Evolutionary conservation across 1,140 invertebrate species (phyloP).

Genomic region (Melitaea cinxia): DNA sequence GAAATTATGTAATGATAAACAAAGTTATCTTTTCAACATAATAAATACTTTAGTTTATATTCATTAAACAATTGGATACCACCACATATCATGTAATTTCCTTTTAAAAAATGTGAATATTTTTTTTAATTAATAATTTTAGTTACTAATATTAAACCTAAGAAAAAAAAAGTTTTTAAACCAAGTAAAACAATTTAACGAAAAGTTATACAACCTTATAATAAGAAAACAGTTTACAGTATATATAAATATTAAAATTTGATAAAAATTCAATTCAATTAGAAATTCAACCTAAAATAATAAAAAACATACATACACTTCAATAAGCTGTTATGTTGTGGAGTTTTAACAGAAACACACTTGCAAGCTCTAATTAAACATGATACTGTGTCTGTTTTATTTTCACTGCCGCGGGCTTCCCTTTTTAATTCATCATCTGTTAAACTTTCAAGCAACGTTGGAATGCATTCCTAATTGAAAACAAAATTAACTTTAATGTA

Average conservation of each 20-base stretch:
- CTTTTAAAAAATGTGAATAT: too few relatives aligned
- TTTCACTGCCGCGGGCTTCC: constrained; percentile 96
- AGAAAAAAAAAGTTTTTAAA: too few relatives aligned
- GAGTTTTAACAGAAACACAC: constrained; percentile 87
- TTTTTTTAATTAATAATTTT: too few relatives aligned
- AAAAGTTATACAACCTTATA: too few relatives aligned
- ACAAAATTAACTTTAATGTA: not conserved
- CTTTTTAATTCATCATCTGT: constrained; percentile 99
- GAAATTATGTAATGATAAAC: too few relatives aligned
- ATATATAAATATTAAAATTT: not conserved
- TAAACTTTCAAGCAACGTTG: constrained; percentile 94
- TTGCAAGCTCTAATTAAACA: constrained; percentile 95
- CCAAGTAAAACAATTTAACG: too few relatives aligned
- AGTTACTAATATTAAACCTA: too few relatives aligned
- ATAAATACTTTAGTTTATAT: too few relatives aligned
- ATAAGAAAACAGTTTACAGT: constrained; percentile 1
- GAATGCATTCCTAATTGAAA: constrained; percentile 91
- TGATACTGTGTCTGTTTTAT: constrained; percentile 95
- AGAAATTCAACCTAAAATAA: not conserved
- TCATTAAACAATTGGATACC: too few relatives aligned
- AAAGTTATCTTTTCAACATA: too few relatives aligned
- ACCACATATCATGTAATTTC: too few relatives aligned
- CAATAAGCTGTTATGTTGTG: constrained; percentile 70
- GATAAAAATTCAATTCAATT: not conserved
- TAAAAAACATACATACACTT: constrained; percentile 66